Evolutionary conservation across 2,113 vertebrate genomes (phyloP), one percentile per base, ranked within the genome.

Genomic region (Ptilorrhoa leucosticta): DNA sequence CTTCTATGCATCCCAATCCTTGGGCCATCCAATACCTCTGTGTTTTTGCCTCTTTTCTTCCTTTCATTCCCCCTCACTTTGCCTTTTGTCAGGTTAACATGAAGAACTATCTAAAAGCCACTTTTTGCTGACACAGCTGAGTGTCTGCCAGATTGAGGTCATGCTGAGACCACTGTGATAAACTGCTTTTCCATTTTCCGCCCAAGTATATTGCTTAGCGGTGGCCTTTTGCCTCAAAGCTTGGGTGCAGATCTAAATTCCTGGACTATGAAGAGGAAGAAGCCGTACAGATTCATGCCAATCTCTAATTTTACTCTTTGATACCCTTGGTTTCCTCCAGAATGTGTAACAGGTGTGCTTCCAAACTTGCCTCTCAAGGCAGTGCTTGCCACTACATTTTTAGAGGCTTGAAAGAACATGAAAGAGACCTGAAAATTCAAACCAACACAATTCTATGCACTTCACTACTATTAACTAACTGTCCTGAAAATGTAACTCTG

Each of bases 101-200:
- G 45, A 85, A 84, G 26, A 71, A 18, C 53, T 65, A 17, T 39
- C 39, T 70, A 75, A 94, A 87, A 80, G 30, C 45, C 28, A 17
- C 77, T 93, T 87, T 94, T 39, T 17, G 11, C 69, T 87, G 68
- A 83, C 56, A 70, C 7, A 65, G 72, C 47, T 93, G 76, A 93
- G 64, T 48, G 40, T 80, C 57, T 85, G 45, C 58, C 78, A 87
- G 63, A 58, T 61, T 76, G 93, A 91, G 73, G 54, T 80, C 82
- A 11, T 42, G 51, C 81, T 83, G 78, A 94, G 84, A 87, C 66
- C 65, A 50, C 35, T 91, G 72, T 82, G 57, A 87, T 94, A 87
- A 96, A 87, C 53, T 72, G n/a, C 63, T 76, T 89, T 87, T 93
- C 75, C n/a, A 28, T 87, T 89, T 93, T 87, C 70, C 65, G n/a